A percentile compares a stretch with the other conserved stretches of the same genome.
These are phyloP conservation scores for Fabriciana adippe DNA, from an alignment of 2,888 invertebrate genomes.

Conservation along the genomic window DNA sequence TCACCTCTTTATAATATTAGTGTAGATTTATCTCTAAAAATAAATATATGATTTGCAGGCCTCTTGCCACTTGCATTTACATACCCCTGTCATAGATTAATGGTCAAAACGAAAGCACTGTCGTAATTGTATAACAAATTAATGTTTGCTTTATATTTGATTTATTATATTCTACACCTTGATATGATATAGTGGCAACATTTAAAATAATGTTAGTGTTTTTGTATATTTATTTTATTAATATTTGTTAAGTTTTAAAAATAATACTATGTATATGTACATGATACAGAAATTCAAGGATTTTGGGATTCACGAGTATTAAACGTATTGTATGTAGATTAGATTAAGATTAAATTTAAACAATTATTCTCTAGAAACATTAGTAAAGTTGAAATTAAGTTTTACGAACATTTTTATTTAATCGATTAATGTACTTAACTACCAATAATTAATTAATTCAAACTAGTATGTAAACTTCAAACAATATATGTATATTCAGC, in stretches of 20 bases:
- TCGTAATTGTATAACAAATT: slow-evolving; percentile 76
- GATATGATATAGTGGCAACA: slow-evolving; percentile 18
- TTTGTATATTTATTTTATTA: not conserved
- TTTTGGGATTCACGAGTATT: too few relatives aligned
- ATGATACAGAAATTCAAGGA: too few relatives aligned
- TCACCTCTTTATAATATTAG: too few relatives aligned
- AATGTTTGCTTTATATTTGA: slow-evolving; percentile 56
- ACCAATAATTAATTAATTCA: not conserved
- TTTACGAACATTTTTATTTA: too few relatives aligned
- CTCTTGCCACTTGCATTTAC: slow-evolving; percentile 46
- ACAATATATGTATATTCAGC: too few relatives aligned
- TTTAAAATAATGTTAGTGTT: not conserved
- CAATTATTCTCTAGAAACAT: too few relatives aligned
- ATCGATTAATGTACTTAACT: too few relatives aligned
- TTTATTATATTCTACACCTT: slow-evolving; percentile 48
- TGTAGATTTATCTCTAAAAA: not conserved
- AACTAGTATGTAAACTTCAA: not conserved
- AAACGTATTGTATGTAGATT: too few relatives aligned
- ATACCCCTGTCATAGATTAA: slow-evolving; percentile 62
- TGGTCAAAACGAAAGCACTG: slow-evolving; percentile 62
- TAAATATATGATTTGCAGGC: not conserved
- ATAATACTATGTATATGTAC: too few relatives aligned
- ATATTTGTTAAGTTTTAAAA: not conserved
- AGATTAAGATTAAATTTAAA: too few relatives aligned
- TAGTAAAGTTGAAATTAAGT: too few relatives aligned